Conservation (phyloP, 2,113 vertebrate species). For the Forbesichthys papilliferus region DNA sequence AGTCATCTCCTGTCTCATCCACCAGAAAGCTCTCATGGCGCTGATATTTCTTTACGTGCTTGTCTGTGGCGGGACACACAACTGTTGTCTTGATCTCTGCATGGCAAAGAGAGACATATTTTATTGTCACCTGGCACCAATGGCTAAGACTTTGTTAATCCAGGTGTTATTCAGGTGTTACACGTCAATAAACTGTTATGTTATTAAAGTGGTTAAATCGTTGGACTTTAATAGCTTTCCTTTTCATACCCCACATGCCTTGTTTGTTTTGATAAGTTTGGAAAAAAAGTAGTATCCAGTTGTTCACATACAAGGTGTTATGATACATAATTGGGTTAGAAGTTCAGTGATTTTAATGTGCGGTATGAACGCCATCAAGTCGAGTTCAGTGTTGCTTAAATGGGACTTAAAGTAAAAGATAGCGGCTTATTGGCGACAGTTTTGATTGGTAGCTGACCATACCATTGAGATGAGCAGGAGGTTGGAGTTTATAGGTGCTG, state of each 20-base stretch:
- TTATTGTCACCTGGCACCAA: not conserved
- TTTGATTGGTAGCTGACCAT: conserved; percentile 1
- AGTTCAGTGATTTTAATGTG: no score
- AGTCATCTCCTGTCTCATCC: conserved; percentile 84
- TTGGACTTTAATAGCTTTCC: no score
- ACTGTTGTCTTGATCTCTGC: conserved; percentile 91
- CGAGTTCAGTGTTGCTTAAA: no score
- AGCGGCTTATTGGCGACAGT: no score
- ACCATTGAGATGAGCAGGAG: conserved; percentile 86
- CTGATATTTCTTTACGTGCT: conserved; percentile 90
- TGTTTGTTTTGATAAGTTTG: not conserved
- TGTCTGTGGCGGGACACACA: conserved; percentile 91
- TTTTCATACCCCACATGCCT: no score
- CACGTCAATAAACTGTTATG: no score
- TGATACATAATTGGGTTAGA: no score
- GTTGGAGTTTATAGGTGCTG: conserved; percentile 84
- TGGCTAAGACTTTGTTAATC: not conserved
- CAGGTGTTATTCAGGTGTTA: no score
- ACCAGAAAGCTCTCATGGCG: conserved; percentile 83
- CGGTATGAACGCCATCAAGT: no score
- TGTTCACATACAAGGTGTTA: no score
- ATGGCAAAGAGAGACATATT: not conserved
- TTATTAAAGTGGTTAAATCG: no score
- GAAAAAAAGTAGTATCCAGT: not conserved
- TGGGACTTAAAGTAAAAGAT: no score